Evolutionary conservation across 2,113 vertebrate species (phyloP).

Genomic region (Azemiops feae): DNA sequence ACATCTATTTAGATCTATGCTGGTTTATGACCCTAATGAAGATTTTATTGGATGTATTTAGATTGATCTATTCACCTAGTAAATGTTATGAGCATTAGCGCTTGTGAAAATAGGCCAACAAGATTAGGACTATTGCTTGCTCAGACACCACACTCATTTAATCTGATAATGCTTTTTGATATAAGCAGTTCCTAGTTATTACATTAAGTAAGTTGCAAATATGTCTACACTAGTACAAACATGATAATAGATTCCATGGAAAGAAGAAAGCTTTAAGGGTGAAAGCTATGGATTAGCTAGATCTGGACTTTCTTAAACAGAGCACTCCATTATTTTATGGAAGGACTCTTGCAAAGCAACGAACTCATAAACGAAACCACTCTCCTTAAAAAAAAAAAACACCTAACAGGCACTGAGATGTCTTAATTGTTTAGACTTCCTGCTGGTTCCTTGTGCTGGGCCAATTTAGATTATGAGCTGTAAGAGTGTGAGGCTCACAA

Average conservation of each 20-base stretch:
- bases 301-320: slow-evolving; percentile 25
- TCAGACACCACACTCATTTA: rapidly evolving
- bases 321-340: not conserved
- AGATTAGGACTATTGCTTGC: not conserved
- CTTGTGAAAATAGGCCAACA: not conserved
- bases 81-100: not conserved
- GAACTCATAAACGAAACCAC: not conserved
- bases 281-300: slow-evolving; percentile 68
- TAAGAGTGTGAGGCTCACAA: not conserved
- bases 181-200: rapidly evolving
- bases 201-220: not conserved
- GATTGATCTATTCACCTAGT: rapidly evolving
- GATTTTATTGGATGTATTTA: not conserved
- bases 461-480: not conserved
- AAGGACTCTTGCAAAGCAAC: not conserved
- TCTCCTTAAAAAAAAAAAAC: not conserved
- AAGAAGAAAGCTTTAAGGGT: slow-evolving; percentile 60
- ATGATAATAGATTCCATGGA: slow-evolving; percentile 59
- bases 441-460: not conserved
- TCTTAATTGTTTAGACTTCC: not conserved
- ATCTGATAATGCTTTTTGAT: rapidly evolving
- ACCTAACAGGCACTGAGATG: not conserved
- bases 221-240: slow-evolving; percentile 42
- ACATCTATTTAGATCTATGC: not conserved
- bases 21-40: not conserved